A percentile compares a stretch with the other conserved stretches of the same genome.
Evolutionary conservation across 2,888 invertebrate genomes (phyloP).

Genomic region (Oxytorus armatus): DNA sequence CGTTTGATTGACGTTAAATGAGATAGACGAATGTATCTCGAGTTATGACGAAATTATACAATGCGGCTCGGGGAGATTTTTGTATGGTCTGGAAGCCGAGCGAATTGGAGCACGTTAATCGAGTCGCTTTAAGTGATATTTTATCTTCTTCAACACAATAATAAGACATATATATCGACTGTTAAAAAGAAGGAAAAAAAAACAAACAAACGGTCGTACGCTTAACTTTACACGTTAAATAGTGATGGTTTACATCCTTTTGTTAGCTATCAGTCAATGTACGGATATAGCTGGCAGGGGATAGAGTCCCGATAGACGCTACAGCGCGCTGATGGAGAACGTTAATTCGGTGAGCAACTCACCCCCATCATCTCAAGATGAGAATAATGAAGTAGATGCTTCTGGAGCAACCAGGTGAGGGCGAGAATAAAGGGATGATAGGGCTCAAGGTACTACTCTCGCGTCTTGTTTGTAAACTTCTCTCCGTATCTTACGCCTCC

Average conservation of each 20-base stretch:
- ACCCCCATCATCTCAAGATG: not conserved
- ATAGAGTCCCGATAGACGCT: not conserved
- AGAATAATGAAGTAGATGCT: constrained; percentile 31
- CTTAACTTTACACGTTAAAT: not conserved
- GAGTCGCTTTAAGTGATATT: constrained; percentile 20
- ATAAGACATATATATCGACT: not conserved
- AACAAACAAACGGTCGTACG: not conserved
- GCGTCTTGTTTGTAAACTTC: constrained; percentile 24
- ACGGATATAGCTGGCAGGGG: not conserved
- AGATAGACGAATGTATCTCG: constrained; percentile 18
- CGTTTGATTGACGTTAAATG: constrained; percentile 36
- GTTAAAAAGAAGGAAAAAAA: too few species aligned
- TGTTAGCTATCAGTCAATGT: too few species aligned
- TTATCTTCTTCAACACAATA: not conserved
- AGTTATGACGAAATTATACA: constrained; percentile 12
- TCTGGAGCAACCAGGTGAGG: constrained; percentile 20
- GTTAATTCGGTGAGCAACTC: constrained; percentile 9
- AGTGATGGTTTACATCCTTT: not conserved
- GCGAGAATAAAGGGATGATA: constrained; percentile 7
- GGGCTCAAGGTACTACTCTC: constrained; percentile 20
- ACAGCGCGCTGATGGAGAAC: not conserved
- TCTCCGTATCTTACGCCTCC: constrained; percentile 28
- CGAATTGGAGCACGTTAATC: constrained; percentile 7
- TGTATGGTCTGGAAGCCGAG: not conserved
- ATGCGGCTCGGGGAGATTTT: not conserved